phyloP scores from a whole-genome alignment of 1,140 invertebrate species.

The Drosophila subobscura region DNA sequence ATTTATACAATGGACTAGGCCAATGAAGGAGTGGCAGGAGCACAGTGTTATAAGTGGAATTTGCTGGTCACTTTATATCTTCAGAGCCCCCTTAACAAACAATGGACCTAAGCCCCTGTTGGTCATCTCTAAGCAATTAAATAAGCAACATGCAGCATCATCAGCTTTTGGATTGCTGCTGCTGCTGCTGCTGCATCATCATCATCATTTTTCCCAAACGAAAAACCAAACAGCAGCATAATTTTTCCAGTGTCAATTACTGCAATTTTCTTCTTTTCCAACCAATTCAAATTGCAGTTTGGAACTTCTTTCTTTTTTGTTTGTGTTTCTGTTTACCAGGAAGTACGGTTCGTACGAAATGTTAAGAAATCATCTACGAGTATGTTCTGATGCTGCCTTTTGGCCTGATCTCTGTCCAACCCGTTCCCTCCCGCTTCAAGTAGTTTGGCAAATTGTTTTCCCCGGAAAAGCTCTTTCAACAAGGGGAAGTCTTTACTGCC shows the following conservation, averaged over 20 bases:
- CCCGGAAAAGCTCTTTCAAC: slow-evolving; percentile 45
- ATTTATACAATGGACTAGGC: slow-evolving; percentile 12
- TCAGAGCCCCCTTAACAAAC: neutral
- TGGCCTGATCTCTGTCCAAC: slow-evolving; percentile 14
- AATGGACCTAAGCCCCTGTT: neutral
- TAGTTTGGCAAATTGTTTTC: slow-evolving; percentile 66
- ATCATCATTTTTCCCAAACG: slow-evolving; percentile 26
- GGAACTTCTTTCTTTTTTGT: slow-evolving; percentile 21
- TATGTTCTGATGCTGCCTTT: slow-evolving; percentile 36
- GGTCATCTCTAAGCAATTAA: slow-evolving; percentile 43
- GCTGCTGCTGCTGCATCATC: slow-evolving; percentile 18
- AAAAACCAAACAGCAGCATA: slow-evolving; percentile 29
- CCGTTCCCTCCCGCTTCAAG: slow-evolving; percentile 23
- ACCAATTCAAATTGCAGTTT: slow-evolving; percentile 22
- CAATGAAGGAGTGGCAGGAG: neutral
- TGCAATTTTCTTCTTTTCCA: slow-evolving; percentile 42
- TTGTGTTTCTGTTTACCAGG: slow-evolving; percentile 56
- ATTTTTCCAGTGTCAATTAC: slow-evolving; percentile 75
- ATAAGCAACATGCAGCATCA: slow-evolving; percentile 58
- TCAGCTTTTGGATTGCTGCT: slow-evolving; percentile 22
- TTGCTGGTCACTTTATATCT: neutral
- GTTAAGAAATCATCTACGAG: slow-evolving; percentile 16
- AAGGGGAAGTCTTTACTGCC: slow-evolving; percentile 21
- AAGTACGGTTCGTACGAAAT: slow-evolving; percentile 26
- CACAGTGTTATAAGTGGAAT: neutral